phyloP scores from a whole-genome alignment of 2,113 vertebrate species.

The Oenanthe oenanthe region DNA sequence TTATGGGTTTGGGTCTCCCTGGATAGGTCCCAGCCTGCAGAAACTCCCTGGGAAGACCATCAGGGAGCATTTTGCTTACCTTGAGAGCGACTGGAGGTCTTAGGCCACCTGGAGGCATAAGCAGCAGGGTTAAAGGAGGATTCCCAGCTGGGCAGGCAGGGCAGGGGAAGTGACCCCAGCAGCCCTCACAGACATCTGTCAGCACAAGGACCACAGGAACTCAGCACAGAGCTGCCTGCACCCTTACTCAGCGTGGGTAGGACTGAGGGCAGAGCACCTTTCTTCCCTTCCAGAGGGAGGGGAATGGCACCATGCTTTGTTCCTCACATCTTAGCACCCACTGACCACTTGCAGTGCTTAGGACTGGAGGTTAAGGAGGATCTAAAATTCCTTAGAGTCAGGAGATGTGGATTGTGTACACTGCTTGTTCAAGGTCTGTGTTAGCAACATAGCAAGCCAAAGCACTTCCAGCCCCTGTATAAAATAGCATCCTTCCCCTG shows the following conservation, averaged over 20 bases:
- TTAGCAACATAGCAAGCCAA: neutral
- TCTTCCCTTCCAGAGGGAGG: neutral
- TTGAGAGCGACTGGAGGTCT: neutral
- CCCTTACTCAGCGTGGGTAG: rapidly evolving
- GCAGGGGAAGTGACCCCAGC: neutral
- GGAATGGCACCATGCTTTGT: neutral
- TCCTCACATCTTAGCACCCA: neutral
- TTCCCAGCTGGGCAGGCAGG: neutral
- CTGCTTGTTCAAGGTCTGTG: neutral
- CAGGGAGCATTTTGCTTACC: neutral
- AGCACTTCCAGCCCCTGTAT: neutral
- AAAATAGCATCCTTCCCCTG: neutral
- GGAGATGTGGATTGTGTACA: neutral
- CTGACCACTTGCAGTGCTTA: neutral
- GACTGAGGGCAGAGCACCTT: neutral
- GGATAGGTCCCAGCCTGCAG: neutral
- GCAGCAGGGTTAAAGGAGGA: neutral
- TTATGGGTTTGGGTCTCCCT: neutral
- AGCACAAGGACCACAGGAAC: neutral
- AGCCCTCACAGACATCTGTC: neutral
- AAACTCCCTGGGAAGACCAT: neutral
- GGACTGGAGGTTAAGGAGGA: neutral
- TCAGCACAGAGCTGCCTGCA: neutral
- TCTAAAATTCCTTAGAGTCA: neutral
- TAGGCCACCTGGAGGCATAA: neutral